Conservation (phyloP, 2,888 invertebrate genomes). For the Caenorhabditis virilis region DNA sequence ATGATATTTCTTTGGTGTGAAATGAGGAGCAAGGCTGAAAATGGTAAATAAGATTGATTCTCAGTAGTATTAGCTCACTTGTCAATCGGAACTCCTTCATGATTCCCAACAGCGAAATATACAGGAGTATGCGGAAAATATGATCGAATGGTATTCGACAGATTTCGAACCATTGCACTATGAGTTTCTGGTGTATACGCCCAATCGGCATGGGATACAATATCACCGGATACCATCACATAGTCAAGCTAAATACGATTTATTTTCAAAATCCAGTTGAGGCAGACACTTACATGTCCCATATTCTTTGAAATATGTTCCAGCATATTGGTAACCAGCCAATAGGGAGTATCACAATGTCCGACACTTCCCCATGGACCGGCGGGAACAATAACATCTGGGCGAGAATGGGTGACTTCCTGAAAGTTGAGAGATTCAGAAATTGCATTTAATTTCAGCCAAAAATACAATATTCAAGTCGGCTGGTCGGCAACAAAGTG, state of each 20-base stretch:
- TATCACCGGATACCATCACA: constrained; percentile 59
- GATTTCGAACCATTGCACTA: constrained; percentile 46
- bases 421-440: constrained; percentile 1
- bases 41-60: constrained; percentile 25
- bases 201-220: constrained; percentile 59
- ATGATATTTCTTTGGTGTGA: constrained; percentile 58
- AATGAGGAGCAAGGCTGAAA: constrained; percentile 70
- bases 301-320: constrained; percentile 37
- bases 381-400: constrained; percentile 26
- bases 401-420: constrained; percentile 13
- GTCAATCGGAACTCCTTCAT: constrained; percentile 93
- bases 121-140: constrained; percentile 79
- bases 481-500: constrained; percentile 80
- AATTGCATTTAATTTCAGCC: no score
- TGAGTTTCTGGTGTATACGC: constrained; percentile 56
- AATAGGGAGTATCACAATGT: constrained; percentile 59
- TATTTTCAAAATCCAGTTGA: no score
- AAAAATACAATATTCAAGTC: constrained; percentile 39
- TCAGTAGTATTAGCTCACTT: constrained; percentile 70
- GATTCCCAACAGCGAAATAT: constrained; percentile 92
- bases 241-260: constrained; percentile 51
- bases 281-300: not conserved
- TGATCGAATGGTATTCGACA: constrained; percentile 48
- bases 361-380: constrained; percentile 59
- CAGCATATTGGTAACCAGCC: constrained; percentile 58